Base-by-base conservation (phyloP, 2,113 vertebrate genomes). In the Macquaria ambigua region DNA sequence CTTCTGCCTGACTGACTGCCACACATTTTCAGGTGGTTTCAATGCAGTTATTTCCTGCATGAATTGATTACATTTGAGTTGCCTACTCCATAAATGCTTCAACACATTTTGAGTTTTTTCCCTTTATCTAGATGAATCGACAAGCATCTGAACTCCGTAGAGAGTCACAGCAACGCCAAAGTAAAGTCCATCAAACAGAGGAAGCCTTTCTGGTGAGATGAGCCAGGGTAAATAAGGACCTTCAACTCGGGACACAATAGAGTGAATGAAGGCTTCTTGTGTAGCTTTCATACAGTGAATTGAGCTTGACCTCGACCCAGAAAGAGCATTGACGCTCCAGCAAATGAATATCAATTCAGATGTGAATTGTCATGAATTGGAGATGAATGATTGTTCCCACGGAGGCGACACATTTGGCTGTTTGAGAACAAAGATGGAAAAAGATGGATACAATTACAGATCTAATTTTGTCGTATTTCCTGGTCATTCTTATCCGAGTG, bases 281-380 rank as follows among this genome's bases (percentile, higher is more conserved):
- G 9, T 12, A 75, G 46, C 46, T 59, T 25, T 61, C 62, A 20
- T 53, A 37, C 4, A 55, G 23, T 43, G 66, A 79, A 74, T 61
- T 61, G 52, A 75, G 56, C 15, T 31, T 70, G 50, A 62, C 15
- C 50, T 56, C 6, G 3, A 34, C 14, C 18, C 56, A 25, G 70
- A 62, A 55, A 31, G 39, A 28, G 37, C 31, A 3, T 5, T 11
- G 70, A 23, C 8, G 4, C 23, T 46, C 7, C 12, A 18, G 8
- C 20, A 39, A 79, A 76, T 79, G 1, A 37, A 71, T 6, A 55
- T 67, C 55, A 56, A 37, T 69, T 2, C 71, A 50, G 5, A 72
- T 39, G 28, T 55, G 72, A 80, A 80, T 37, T 6, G 37, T 64
- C 31, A 64, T 15, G 18, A 86, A 77, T 58, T 43, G 25, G 43